These are phyloP conservation scores for Mycteria americana DNA, from an alignment of 2,797 vertebrate species.

Conservation along the genomic window DNA sequence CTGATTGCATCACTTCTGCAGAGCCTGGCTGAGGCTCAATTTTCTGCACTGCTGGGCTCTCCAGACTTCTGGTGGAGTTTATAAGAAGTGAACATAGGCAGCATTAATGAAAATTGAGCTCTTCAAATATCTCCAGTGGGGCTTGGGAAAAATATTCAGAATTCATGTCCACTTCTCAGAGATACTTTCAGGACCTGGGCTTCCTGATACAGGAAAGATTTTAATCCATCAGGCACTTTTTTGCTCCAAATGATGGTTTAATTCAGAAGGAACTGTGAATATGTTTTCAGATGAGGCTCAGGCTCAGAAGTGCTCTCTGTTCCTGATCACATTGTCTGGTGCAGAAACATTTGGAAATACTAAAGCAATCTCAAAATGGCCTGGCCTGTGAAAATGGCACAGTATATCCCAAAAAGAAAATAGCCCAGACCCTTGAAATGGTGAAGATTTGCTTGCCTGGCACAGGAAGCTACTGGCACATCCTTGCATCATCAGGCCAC, in stretches of 20 bases:
- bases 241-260: not conserved
- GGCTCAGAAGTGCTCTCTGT: not conserved
- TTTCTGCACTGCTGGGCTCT: not conserved
- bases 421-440: fast-evolving
- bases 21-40: not conserved
- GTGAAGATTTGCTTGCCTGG: not conserved
- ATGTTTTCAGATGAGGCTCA: not conserved
- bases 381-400: not conserved
- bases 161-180: not conserved
- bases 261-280: not conserved
- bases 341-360: not conserved
- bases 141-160: not conserved
- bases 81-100: not conserved
- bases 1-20: not conserved
- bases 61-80: not conserved
- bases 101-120: not conserved
- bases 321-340: not conserved
- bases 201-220: not conserved
- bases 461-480: not conserved
- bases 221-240: not conserved
- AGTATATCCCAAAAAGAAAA: not conserved
- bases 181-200: not conserved
- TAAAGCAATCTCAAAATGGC: not conserved
- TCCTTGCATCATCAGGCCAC: fast-evolving
- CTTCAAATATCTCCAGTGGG: not conserved